These are phyloP conservation scores for Bilobella aurantiaca DNA, from an alignment of 1,140 invertebrate species.

Conservation along the genomic window DNA sequence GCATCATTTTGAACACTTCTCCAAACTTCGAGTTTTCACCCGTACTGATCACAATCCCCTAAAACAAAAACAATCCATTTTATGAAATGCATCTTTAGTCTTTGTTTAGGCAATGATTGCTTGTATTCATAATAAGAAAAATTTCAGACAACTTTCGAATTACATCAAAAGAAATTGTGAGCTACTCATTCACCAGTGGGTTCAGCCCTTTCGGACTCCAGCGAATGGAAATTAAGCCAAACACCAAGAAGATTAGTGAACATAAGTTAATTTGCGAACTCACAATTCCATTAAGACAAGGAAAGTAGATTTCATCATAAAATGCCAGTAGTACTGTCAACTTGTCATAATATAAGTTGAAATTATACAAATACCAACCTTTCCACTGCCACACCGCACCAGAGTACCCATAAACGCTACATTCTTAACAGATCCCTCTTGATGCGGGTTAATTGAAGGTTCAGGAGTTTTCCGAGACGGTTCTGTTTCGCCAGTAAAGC, in stretches of 20 bases:
- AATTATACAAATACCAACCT: constrained; percentile 48
- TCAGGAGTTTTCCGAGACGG: constrained; percentile 56
- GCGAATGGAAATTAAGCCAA: background rate
- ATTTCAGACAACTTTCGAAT: constrained; percentile 3
- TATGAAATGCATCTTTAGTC: no score
- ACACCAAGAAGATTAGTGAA: no score
- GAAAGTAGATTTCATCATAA: background rate
- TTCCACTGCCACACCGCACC: constrained; percentile 90
- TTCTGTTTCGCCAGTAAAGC: constrained; percentile 85
- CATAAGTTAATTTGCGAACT: background rate
- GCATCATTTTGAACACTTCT: constrained; percentile 98
- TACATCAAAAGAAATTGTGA: background rate
- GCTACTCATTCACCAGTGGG: background rate
- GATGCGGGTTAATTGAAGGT: constrained; percentile 48
- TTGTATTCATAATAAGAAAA: background rate
- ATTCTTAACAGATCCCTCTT: constrained; percentile 67
- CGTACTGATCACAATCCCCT: constrained; percentile 94
- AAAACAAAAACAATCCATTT: constrained; percentile 16
- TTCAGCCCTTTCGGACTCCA: constrained; percentile 14
- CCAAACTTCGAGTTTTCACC: constrained; percentile 96
- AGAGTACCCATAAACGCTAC: constrained; percentile 98
- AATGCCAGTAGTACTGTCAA: background rate
- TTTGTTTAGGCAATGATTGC: no score
- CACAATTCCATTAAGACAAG: background rate
- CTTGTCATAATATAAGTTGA: background rate